A percentile compares a stretch with the other conserved stretches of the same genome.
Conservation (phyloP, 2,113 vertebrate genomes). For the Onychostoma macrolepis region DNA sequence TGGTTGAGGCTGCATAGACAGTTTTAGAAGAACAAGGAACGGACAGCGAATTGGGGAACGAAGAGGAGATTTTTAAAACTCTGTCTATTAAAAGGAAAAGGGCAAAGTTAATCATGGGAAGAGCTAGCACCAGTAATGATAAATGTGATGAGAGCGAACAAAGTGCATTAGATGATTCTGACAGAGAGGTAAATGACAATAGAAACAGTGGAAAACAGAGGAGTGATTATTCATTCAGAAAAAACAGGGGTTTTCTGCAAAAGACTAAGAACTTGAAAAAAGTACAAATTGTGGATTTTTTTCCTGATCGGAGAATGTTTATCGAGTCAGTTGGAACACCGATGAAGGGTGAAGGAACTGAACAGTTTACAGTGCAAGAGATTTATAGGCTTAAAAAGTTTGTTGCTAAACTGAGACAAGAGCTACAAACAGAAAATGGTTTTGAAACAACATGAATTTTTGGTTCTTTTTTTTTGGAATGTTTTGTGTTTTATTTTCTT, state of each 20-base stretch:
- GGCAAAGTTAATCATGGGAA: background rate
- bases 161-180: background rate
- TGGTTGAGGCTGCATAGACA: too few species aligned
- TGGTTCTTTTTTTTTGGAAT: too few species aligned
- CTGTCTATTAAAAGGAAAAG: background rate
- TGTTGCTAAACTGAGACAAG: too few species aligned
- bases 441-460: too few species aligned
- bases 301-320: background rate
- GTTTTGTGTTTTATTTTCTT: too few species aligned
- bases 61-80: background rate
- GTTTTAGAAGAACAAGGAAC: too few species aligned
- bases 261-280: conserved; percentile 5
- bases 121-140: background rate
- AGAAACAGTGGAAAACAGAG: background rate
- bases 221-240: background rate
- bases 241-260: background rate
- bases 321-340: background rate
- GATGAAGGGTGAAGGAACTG: background rate
- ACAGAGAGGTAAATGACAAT: background rate
- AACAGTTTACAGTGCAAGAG: background rate
- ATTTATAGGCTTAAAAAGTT: background rate
- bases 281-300: background rate
- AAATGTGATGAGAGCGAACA: background rate
- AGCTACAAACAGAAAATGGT: too few species aligned
- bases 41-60: too few species aligned